Evolutionary conservation across 1,140 invertebrate species (phyloP).

Genomic region (Philotrypesis tridentata): DNA sequence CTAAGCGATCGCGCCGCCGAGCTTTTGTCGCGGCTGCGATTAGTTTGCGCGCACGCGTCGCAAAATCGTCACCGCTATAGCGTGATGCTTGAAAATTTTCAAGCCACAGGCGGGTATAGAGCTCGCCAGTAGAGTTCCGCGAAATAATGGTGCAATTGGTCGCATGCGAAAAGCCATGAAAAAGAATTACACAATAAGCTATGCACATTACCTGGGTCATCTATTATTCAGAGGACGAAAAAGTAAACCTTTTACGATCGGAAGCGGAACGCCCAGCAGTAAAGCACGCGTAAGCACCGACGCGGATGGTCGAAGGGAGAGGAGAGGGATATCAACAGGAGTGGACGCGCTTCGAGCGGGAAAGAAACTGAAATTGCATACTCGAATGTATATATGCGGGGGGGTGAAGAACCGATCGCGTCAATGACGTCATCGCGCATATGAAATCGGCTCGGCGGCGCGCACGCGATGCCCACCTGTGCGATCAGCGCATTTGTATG

Average conservation of each 20-base stretch:
- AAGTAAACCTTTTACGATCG: conserved; percentile 38
- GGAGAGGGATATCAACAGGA: neutral
- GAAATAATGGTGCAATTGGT: neutral
- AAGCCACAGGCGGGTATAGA: no score
- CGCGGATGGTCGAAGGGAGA: neutral
- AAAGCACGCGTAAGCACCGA: neutral
- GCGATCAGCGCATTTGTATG: conserved; percentile 50
- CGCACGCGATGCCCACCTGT: conserved; percentile 64
- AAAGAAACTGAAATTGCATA: conserved; percentile 4
- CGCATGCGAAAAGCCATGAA: neutral
- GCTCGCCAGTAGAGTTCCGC: no score
- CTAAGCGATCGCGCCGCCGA: neutral
- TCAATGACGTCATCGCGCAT: conserved; percentile 53
- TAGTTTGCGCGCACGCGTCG: neutral
- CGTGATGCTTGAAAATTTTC: neutral
- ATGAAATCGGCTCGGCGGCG: conserved; percentile 32
- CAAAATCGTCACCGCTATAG: neutral
- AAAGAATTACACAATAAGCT: neutral
- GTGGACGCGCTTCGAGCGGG: neutral
- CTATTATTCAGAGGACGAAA: conserved; percentile 15
- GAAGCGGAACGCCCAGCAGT: neutral
- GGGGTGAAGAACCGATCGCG: neutral
- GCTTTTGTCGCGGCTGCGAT: neutral
- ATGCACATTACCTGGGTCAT: neutral
- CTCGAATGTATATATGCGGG: neutral